These are phyloP conservation scores for Crotalus helleri DNA, from an alignment of 2,113 vertebrate genomes.

Conservation along the genomic window DNA sequence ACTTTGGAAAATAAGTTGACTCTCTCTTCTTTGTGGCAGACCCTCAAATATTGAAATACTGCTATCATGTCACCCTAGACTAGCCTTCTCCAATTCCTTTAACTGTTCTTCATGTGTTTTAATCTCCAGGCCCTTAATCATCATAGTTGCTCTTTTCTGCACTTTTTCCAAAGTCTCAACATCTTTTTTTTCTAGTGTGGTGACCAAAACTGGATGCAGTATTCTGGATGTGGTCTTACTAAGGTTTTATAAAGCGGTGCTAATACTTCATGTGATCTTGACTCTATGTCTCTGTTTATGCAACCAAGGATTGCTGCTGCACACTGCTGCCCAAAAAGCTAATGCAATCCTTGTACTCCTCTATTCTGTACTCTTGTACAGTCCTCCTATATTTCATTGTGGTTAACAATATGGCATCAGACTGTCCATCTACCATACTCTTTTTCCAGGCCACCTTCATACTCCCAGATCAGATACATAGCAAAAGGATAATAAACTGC, in stretches of 20 bases:
- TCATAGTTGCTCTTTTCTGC: neutral
- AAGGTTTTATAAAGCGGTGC: neutral
- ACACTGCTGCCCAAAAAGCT: neutral
- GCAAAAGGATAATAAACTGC: neutral
- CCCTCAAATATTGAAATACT: neutral
- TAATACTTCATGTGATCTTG: neutral
- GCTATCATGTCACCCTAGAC: neutral
- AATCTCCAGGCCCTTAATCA: neutral
- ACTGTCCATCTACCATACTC: neutral
- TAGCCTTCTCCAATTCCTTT: neutral
- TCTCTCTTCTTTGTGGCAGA: neutral
- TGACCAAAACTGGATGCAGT: neutral
- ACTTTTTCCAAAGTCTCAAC: neutral
- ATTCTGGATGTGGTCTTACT: neutral
- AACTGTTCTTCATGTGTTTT: neutral
- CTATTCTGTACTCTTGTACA: neutral
- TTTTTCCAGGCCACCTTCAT: neutral
- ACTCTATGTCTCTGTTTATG: neutral
- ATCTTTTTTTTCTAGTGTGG: neutral
- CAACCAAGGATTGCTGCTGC: neutral
- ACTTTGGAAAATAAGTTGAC: neutral
- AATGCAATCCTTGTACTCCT: neutral
- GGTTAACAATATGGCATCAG: neutral
- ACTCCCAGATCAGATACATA: neutral
- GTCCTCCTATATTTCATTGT: neutral